Percentiles rank a stretch among this genome's conserved stretches.
These are phyloP conservation scores for Drosophila sturtevanti DNA, from an alignment of 1,140 invertebrate genomes.

Conservation along the genomic window DNA sequence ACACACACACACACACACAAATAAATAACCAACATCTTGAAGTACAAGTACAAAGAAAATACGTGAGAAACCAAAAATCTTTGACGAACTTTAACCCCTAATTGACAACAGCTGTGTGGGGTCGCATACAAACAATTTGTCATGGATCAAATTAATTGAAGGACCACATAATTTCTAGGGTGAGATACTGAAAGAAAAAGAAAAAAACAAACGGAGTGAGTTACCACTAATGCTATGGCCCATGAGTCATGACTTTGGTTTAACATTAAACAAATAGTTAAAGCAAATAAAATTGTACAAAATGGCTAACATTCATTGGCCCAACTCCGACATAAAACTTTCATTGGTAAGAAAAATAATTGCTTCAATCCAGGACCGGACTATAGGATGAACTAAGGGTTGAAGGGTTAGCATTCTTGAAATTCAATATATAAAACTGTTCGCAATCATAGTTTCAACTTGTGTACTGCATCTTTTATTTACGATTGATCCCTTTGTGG, in stretches of 20 bases:
- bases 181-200: neutral
- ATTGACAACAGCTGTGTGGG: conserved; percentile 57
- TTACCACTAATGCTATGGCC: neutral
- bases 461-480: too few relatives aligned
- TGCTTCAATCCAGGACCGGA: neutral
- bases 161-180: neutral
- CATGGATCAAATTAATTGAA: conserved; percentile 27
- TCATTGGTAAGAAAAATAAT: neutral
- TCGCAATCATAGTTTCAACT: too few relatives aligned
- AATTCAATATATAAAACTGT: too few relatives aligned
- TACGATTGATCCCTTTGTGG: too few relatives aligned
- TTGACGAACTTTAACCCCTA: conserved; percentile 51
- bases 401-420: too few relatives aligned
- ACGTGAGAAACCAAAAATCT: conserved; percentile 47
- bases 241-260: conserved; percentile 3
- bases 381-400: neutral
- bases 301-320: neutral
- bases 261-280: conserved; percentile 10
- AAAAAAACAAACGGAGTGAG: neutral
- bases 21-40: neutral
- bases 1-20: neutral
- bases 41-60: conserved; percentile 23
- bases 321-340: neutral
- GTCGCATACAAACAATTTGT: conserved; percentile 36
- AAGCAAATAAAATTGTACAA: conserved; percentile 5